Evolutionary conservation across 2,888 invertebrate genomes (phyloP).

Genomic region (Cantharis lateralis): DNA sequence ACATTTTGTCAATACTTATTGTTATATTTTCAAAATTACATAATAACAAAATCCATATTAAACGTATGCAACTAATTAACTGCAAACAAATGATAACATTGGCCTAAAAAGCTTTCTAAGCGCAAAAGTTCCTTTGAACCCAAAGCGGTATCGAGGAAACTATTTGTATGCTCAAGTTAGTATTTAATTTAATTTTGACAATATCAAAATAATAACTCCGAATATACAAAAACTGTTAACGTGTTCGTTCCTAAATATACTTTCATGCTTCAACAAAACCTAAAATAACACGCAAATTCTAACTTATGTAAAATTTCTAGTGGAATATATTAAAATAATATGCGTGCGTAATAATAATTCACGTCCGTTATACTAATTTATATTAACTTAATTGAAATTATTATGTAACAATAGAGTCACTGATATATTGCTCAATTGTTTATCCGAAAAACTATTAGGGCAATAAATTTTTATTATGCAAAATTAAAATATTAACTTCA

Average conservation of each 20-base stretch:
- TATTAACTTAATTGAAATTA: not conserved
- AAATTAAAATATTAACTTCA: not conserved
- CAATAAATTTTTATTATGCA: not conserved
- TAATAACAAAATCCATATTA: not conserved
- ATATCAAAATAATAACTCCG: not conserved
- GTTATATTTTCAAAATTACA: not conserved
- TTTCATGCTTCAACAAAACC: not conserved
- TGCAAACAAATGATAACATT: not conserved
- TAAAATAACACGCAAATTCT: not conserved
- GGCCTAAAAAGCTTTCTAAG: not conserved
- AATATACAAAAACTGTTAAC: not conserved
- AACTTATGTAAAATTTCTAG: not conserved
- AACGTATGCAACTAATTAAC: not conserved
- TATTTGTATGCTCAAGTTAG: not conserved
- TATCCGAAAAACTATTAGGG: not conserved
- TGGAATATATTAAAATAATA: not conserved
- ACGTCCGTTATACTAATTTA: not conserved
- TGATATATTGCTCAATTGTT: not conserved
- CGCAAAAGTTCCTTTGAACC: not conserved
- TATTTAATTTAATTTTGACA: not conserved
- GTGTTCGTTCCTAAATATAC: not conserved
- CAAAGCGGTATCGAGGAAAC: not conserved
- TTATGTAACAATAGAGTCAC: not conserved
- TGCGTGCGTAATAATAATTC: not conserved
- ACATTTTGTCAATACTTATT: slow-evolving; percentile 1